phyloP scores from a whole-genome alignment of 2,888 invertebrate species.

The Luffia ferchaultella region DNA sequence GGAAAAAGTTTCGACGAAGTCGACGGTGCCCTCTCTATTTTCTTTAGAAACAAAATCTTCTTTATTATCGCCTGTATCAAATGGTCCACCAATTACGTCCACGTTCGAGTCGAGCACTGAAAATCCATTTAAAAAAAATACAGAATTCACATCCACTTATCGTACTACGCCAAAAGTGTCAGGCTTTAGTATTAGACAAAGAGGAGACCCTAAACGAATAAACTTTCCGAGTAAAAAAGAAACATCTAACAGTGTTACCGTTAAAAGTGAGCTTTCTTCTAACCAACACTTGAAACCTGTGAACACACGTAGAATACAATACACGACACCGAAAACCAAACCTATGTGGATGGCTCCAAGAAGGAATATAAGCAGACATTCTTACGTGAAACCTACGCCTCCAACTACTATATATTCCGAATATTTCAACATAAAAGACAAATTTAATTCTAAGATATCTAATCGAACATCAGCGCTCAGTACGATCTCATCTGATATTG shows the following conservation, averaged over 20 bases:
- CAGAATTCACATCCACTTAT: constrained; percentile 32
- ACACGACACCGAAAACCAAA: constrained; percentile 44
- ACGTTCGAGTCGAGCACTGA: neutral
- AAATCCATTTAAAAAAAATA: constrained; percentile 22
- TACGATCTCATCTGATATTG: constrained; percentile 54
- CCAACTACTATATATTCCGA: constrained; percentile 51
- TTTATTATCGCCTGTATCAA: constrained; percentile 13
- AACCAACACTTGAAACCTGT: constrained; percentile 25
- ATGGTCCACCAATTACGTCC: constrained; percentile 7
- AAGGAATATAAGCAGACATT: constrained; percentile 33
- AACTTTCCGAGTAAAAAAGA: constrained; percentile 39
- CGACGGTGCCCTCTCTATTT: constrained; percentile 23
- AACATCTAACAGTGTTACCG: constrained; percentile 45
- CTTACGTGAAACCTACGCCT: constrained; percentile 25
- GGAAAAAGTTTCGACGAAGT: constrained; percentile 30
- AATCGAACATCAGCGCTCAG: constrained; percentile 34
- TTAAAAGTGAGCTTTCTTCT: constrained; percentile 25
- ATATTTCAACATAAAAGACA: constrained; percentile 44
- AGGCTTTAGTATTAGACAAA: constrained; percentile 32
- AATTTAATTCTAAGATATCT: constrained; percentile 23
- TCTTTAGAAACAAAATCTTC: constrained; percentile 16
- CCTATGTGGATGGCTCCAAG: constrained; percentile 52
- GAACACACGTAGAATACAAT: constrained; percentile 38
- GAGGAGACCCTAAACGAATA: constrained; percentile 45
- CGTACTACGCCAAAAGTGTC: constrained; percentile 28